Conservation (phyloP, 2,888 invertebrate species). For the Drosophila subsilvestris region DNA sequence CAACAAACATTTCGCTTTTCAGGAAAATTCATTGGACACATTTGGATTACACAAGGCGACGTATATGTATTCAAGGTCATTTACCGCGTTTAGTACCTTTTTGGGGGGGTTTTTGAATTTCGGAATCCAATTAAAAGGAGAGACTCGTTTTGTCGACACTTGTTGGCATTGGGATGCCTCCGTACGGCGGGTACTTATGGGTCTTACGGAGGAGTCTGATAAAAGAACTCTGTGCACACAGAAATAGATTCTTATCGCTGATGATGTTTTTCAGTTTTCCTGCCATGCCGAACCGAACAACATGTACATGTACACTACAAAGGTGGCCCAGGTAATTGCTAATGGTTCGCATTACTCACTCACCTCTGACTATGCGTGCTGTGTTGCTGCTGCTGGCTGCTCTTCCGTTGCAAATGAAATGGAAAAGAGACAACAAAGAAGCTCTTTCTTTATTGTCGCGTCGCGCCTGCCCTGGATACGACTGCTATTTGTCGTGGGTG, state of each 20-base stretch:
- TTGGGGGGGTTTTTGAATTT: background rate
- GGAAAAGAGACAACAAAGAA: constrained; percentile 39
- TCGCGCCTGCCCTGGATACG: constrained; percentile 37
- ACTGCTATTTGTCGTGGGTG: constrained; percentile 33
- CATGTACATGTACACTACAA: background rate
- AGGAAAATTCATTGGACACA: constrained; percentile 46
- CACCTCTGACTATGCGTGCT: background rate
- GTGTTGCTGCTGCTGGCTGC: background rate
- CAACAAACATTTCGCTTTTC: constrained; percentile 52
- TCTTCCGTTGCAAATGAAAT: constrained; percentile 13
- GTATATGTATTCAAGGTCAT: constrained; percentile 60
- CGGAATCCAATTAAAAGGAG: background rate
- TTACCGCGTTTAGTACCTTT: constrained; percentile 21
- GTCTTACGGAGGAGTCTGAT: background rate
- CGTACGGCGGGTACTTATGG: background rate
- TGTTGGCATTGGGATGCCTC: background rate
- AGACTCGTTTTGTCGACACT: background rate
- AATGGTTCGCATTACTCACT: constrained; percentile 62
- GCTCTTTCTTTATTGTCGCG: constrained; percentile 60
- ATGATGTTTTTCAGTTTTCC: background rate
- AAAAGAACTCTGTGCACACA: background rate
- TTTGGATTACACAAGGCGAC: constrained; percentile 54
- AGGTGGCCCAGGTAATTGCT: constrained; percentile 46
- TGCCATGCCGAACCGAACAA: too few relatives aligned
- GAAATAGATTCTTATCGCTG: background rate